These are phyloP conservation scores for Aphelocoma californica DNA, from an alignment of 2,797 vertebrate species.

Conservation along the genomic window DNA sequence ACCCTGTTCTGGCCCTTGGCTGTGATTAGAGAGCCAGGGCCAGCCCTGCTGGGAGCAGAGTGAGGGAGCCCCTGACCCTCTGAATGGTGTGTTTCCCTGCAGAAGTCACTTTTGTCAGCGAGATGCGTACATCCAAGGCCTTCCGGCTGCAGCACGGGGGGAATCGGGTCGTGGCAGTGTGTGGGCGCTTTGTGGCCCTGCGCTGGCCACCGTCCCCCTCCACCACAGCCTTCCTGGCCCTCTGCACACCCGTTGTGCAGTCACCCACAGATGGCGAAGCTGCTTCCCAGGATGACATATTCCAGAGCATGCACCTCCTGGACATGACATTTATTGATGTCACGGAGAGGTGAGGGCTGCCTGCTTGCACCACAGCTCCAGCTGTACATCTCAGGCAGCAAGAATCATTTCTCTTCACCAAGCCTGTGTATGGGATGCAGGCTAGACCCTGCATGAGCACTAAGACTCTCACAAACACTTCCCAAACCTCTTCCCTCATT, in stretches of 20 bases:
- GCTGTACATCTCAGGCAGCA: background rate
- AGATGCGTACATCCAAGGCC: conserved; percentile 80
- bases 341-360: conserved; percentile 75
- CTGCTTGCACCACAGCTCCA: background rate
- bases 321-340: conserved; percentile 80
- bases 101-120: conserved; percentile 81
- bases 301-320: conserved; percentile 75
- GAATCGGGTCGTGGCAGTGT: conserved; percentile 74
- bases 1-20: background rate
- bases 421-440: background rate
- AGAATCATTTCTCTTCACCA: background rate
- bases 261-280: background rate
- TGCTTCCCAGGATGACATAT: conserved; percentile 8
- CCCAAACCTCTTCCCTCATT: background rate
- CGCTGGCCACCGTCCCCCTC: background rate
- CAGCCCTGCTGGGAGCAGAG: background rate
- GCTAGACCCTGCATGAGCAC: background rate
- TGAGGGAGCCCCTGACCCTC: rapidly evolving
- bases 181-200: conserved; percentile 69
- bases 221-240: conserved; percentile 74
- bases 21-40: too few species aligned
- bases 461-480: background rate
- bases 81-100: background rate
- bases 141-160: conserved; percentile 73
- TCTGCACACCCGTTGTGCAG: conserved; percentile 77